Percentiles rank a stretch among this genome's conserved stretches.
These are phyloP conservation scores for Pluvianellus socialis DNA, from an alignment of 2,113 vertebrate genomes.

Conservation along the genomic window DNA sequence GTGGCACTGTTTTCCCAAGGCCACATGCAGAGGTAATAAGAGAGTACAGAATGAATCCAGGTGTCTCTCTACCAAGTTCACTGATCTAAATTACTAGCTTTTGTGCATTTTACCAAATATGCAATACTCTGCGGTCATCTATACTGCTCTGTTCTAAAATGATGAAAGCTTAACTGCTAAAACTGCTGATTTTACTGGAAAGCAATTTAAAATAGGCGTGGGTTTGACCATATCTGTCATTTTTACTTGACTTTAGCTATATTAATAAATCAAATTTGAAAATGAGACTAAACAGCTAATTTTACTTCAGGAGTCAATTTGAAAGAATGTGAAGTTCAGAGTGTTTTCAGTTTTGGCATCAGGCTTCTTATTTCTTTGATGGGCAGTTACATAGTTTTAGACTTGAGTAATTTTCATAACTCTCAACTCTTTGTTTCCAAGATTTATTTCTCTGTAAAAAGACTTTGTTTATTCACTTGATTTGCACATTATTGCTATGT, in stretches of 20 bases:
- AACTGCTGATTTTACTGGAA: neutral
- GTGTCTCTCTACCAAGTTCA: neutral
- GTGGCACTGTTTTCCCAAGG: neutral
- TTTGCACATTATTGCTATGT: neutral
- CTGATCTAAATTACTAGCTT: neutral
- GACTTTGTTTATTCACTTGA: neutral
- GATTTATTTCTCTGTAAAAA: slow-evolving; percentile 3
- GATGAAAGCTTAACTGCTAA: neutral
- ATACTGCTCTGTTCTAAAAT: neutral
- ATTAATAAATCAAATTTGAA: slow-evolving; percentile 18
- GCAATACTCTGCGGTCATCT: neutral
- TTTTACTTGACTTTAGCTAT: neutral
- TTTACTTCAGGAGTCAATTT: neutral
- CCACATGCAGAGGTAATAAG: neutral
- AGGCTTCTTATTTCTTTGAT: neutral
- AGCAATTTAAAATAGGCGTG: neutral
- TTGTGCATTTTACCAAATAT: neutral
- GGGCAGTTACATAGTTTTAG: neutral
- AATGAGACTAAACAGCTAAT: neutral
- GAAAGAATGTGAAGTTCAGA: neutral
- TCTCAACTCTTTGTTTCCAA: neutral
- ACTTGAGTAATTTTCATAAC: neutral
- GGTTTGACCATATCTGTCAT: neutral
- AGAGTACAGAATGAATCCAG: neutral
- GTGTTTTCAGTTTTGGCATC: neutral